Evolutionary conservation across 1,140 invertebrate genomes (phyloP).

Genomic region (Cataglyphis hispanica): DNA sequence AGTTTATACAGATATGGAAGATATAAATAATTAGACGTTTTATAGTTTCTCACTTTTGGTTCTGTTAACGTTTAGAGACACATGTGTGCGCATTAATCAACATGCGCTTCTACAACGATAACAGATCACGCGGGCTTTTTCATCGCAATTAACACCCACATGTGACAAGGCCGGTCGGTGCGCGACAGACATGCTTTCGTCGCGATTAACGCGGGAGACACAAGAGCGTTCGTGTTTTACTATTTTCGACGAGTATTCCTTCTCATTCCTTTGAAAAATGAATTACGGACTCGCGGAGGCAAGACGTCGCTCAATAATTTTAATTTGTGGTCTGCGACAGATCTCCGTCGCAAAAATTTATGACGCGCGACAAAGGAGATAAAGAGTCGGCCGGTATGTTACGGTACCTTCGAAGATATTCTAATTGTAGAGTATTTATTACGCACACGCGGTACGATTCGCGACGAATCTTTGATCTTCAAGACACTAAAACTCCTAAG

Average conservation of each 20-base stretch:
- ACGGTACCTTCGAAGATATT: slow-evolving; percentile 64
- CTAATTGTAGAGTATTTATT: slow-evolving; percentile 79
- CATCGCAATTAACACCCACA: slow-evolving; percentile 53
- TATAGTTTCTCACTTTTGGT: neutral
- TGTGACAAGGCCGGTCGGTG: neutral
- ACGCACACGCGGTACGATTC: slow-evolving; percentile 39
- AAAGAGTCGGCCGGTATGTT: neutral
- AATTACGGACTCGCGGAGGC: slow-evolving; percentile 69
- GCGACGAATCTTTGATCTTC: slow-evolving; percentile 58
- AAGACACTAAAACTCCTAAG: neutral
- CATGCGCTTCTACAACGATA: slow-evolving; percentile 43
- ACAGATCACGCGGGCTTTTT: slow-evolving; percentile 46
- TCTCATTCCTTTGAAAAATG: slow-evolving; percentile 74
- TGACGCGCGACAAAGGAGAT: slow-evolving; percentile 2
- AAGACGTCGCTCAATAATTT: slow-evolving; percentile 65
- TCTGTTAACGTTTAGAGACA: neutral
- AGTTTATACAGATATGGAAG: neutral
- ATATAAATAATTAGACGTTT: slow-evolving; percentile 12
- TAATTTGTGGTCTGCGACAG: slow-evolving; percentile 64
- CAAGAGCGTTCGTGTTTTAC: slow-evolving; percentile 15
- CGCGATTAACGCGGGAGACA: slow-evolving; percentile 39
- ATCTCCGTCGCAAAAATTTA: slow-evolving; percentile 64
- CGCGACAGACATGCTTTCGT: slow-evolving; percentile 35
- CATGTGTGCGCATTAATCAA: slow-evolving; percentile 56
- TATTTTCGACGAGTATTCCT: slow-evolving; percentile 55